Conservation (phyloP, 2,797 vertebrate species). For the Galago senegalensis region DNA sequence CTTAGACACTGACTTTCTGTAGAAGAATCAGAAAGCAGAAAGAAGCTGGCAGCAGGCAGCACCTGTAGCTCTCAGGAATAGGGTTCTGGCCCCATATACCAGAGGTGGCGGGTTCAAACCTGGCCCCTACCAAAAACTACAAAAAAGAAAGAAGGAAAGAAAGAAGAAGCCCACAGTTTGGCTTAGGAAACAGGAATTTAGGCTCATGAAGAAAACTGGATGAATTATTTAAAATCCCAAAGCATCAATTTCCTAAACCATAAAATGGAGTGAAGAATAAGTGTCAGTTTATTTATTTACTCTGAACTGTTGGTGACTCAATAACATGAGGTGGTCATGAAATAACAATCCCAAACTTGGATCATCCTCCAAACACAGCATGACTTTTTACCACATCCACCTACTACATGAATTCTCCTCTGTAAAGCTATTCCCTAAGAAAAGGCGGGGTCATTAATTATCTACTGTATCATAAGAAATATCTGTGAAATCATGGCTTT, state of each 20-base stretch:
- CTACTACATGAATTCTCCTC: constrained; percentile 19
- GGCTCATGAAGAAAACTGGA: background rate
- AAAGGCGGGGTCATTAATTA: background rate
- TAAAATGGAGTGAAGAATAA: background rate
- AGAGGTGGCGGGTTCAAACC: no score
- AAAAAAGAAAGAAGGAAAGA: no score
- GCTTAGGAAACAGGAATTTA: background rate
- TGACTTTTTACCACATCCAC: background rate
- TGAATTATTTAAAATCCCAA: constrained; percentile 11
- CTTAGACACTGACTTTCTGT: background rate
- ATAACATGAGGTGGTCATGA: background rate
- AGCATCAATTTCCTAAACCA: constrained; percentile 10
- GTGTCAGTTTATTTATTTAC: background rate
- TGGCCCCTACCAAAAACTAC: no score
- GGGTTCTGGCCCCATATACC: no score
- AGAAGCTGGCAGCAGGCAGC: background rate
- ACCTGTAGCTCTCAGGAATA: no score
- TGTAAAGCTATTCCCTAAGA: constrained; percentile 58
- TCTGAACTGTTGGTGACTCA: background rate
- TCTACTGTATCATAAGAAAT: constrained; percentile 31
- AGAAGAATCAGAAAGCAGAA: background rate
- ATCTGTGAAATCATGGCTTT: constrained; percentile 46
- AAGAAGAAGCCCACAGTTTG: background rate
- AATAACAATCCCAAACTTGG: background rate
- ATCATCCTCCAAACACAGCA: background rate